phyloP scores from a whole-genome alignment of 2,113 vertebrate genomes.

The Silurus meridionalis region DNA sequence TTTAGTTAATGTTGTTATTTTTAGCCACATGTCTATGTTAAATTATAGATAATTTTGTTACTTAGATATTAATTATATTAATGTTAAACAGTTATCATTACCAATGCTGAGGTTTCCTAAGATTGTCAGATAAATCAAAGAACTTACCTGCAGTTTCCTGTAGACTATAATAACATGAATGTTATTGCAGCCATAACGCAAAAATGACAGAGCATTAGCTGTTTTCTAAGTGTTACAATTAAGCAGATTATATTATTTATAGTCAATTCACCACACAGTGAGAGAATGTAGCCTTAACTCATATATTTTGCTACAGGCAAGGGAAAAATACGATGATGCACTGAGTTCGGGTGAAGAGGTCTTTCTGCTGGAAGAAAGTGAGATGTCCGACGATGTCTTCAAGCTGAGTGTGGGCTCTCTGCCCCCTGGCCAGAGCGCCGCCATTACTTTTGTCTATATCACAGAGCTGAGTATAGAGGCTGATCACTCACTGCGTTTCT shows the following conservation, averaged over 20 bases:
- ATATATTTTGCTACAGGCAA: conserved; percentile 63
- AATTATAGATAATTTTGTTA: background rate
- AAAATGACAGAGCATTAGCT: too few relatives aligned
- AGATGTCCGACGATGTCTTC: conserved; percentile 74
- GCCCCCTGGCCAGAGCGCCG: conserved; percentile 69
- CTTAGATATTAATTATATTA: too few relatives aligned
- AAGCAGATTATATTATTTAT: too few relatives aligned
- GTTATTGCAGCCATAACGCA: background rate
- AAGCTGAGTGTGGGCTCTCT: conserved; percentile 78
- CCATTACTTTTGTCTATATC: conserved; percentile 75
- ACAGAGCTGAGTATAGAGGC: conserved; percentile 77
- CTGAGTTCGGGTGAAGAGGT: conserved; percentile 74
- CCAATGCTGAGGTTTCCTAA: background rate
- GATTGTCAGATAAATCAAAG: background rate
- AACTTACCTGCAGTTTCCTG: background rate
- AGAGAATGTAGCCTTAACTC: background rate
- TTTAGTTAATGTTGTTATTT: background rate
- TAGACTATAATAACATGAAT: background rate
- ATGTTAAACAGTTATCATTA: background rate
- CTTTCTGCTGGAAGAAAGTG: conserved; percentile 78
- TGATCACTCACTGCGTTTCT: conserved; percentile 75
- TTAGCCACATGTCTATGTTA: background rate
- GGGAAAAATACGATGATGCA: conserved; percentile 73
- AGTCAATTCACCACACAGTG: too few relatives aligned
- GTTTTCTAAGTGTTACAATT: too few relatives aligned